Evolutionary conservation across 2,113 vertebrate species (phyloP).

Genomic region (Laticauda colubrina): DNA sequence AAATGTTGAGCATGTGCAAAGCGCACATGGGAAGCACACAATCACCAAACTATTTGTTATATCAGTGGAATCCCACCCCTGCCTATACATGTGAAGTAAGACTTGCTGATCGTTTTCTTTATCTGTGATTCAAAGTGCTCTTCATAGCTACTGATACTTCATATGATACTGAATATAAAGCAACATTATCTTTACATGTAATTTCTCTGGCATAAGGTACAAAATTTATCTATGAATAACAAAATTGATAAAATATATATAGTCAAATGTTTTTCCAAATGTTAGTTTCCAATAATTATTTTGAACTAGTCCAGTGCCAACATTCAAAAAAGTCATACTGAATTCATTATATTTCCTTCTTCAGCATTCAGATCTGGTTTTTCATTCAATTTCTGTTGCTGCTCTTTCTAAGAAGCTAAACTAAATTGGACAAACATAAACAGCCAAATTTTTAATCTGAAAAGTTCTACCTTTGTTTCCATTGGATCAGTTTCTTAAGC

Average conservation of each 20-base stretch:
- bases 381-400: neutral
- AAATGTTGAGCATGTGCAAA: too few relatives aligned
- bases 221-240: conserved; percentile 41
- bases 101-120: conserved; percentile 49
- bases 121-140: conserved; percentile 49
- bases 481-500: neutral
- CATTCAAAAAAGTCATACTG: conserved; percentile 22
- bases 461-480: neutral
- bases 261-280: conserved; percentile 3
- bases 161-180: conserved; percentile 31
- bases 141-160: conserved; percentile 41
- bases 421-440: neutral
- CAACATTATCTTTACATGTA: conserved; percentile 29
- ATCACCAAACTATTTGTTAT: too few relatives aligned
- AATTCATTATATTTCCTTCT: neutral
- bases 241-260: conserved; percentile 32
- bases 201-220: conserved; percentile 35
- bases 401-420: neutral
- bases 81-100: conserved; percentile 40
- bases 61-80: too few relatives aligned
- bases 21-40: too few relatives aligned
- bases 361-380: neutral
- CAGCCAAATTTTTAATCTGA: neutral
- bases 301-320: conserved; percentile 25
- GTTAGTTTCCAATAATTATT: neutral